Evolutionary conservation across 2,113 vertebrate genomes (phyloP), one percentile per base, ranked within the genome.

Genomic region (Mus pahari): DNA sequence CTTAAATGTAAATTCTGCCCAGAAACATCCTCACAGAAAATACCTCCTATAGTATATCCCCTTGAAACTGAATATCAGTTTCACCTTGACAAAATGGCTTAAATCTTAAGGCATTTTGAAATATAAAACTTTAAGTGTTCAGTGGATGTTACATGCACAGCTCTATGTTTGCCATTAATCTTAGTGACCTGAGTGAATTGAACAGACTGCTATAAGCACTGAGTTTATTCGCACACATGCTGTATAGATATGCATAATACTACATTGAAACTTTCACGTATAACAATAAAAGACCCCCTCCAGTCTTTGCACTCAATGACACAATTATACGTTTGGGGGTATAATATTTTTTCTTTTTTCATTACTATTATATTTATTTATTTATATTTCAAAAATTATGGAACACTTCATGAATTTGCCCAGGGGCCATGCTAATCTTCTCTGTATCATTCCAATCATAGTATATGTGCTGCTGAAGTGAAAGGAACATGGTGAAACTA

Each of bases 401-500:
- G 31, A 33, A 14, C 0, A 3, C 62, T 64, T 64, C 26, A 64
- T 4, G 3, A 64, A 28, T 28, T 64, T 64, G 24, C 62, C 28
- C 9, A 64, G 26, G 26, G 62, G 26, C 26, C 26, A 64, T 64
- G 62, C 62, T 64, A 64, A 68, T 68, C 3, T 13, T 66, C 28
- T 33, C 12, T 33, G 31, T 68, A 33, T 33, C 28, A 68, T 68
- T 68, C 28, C 64, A 68, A 33, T 68, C 14, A 33, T 33, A 31
- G 31, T 33, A 33, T 68, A 68, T 68, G 64, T 68, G 64, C 64
- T 68, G 64, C 31, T 2, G 1, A 68, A 68, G 64, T 12, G 87
- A 96, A 96, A 96, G 78, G 90, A 93, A 84, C 66, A 36, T 92
- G 45, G 94, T 93, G 62, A 66, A 92, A 94, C 91, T 93, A 96